phyloP scores from a whole-genome alignment of 1,140 invertebrate genomes.

The Drosophila pseudoobscura region DNA sequence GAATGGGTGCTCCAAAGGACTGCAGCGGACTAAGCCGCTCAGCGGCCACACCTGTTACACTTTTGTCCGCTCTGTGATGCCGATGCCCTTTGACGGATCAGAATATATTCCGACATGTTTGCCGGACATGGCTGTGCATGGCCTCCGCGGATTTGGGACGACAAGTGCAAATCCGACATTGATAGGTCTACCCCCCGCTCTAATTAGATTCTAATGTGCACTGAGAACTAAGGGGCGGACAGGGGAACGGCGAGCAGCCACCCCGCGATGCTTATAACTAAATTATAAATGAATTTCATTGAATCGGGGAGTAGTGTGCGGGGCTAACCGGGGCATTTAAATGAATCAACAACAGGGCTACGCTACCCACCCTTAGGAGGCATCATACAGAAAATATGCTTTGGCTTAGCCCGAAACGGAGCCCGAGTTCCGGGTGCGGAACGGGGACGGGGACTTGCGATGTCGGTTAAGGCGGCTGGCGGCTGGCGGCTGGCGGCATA shows the following conservation, averaged over 20 bases:
- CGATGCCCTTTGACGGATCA: conserved; percentile 23
- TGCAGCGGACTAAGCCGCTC: conserved; percentile 53
- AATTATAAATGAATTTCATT: conserved; percentile 78
- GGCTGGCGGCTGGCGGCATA: conserved; percentile 76
- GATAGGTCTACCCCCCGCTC: conserved; percentile 53
- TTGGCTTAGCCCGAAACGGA: conserved; percentile 12
- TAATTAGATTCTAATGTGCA: conserved; percentile 81
- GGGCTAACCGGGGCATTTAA: conserved; percentile 42
- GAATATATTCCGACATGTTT: conserved; percentile 62
- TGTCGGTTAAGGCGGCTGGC: conserved; percentile 60
- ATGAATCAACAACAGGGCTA: conserved; percentile 45
- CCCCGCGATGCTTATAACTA: conserved; percentile 62
- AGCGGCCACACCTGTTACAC: conserved; percentile 72
- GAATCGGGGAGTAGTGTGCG: conserved; percentile 51
- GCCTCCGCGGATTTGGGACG: conserved; percentile 58
- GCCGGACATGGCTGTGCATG: conserved; percentile 62
- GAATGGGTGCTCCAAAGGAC: conserved; percentile 27
- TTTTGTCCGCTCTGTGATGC: conserved; percentile 28
- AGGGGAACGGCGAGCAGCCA: conserved; percentile 8
- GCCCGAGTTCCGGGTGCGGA: not conserved
- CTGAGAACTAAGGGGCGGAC: conserved; percentile 24
- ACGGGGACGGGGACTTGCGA: conserved; percentile 43
- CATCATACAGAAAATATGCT: conserved; percentile 45
- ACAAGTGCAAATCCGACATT: conserved; percentile 75
- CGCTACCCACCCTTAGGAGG: conserved; percentile 48